Evolutionary conservation across 37 sponge, comb jelly and placozoan species (phyloP), one percentile per base, ranked within the genome.

Genomic region (Diacarnus erythraeanus): DNA sequence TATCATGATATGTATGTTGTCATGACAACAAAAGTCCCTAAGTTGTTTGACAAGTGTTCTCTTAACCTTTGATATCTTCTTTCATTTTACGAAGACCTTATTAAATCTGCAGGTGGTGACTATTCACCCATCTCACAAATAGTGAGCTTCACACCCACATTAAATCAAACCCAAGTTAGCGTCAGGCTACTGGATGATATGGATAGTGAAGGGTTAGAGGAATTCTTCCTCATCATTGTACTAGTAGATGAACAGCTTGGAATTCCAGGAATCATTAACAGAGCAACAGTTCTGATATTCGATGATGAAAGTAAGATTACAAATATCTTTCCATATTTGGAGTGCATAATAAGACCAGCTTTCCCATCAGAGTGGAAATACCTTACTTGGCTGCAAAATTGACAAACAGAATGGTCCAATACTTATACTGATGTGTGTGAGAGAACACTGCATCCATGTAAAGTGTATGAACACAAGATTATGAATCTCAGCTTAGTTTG

Each of bases 231-330:
- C 12, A 31, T 37, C 6, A 6, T 76, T 12, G 40, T 76, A 10
- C 61, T 76, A 9, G 61, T 60, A 8, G 61, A 76, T 25, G 77
- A 76, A 26, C 2, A 38, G 39, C 38, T 76, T 23, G 77, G 77
- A 15, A 38, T 0, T 2, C 77, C 77, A 1, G 77, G 61, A 31
- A 27, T 34, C 1, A 34, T 76, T 4, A 3, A 18, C 2, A 34
- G 30, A 20, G 42, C 38, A 2, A 37, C 38, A 9, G 61, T 76
- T 8, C 61, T 9, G 1, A 39, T 76, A 12, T 15, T 76, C 8
- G 77, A 76, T 25, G 41, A 76, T 40, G 77, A 76, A 36, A 40
- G 77, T 76, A 40, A 20, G 77, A 31, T 44, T 12, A 31, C 15
- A n/a, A n/a, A n/a, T n/a, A n/a, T 9, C 8, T 6, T 30, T 10